Evolutionary conservation across 2,888 invertebrate species (phyloP).

Genomic region (Acutogordius australiensis): DNA sequence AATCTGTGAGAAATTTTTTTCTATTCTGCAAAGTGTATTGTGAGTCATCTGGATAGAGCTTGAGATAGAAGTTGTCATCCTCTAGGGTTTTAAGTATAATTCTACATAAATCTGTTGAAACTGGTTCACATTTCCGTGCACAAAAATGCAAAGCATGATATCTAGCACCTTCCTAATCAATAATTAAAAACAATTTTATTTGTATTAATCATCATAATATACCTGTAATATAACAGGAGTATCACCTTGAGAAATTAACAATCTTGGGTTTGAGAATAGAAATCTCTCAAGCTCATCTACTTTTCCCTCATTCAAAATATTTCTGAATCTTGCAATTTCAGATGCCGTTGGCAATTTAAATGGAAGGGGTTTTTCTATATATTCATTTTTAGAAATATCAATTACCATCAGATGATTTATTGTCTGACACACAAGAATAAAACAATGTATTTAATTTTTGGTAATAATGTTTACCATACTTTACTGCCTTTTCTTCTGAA

Average conservation of each 20-base stretch:
- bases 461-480: background rate
- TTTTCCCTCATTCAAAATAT: background rate
- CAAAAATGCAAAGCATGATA: conserved; percentile 6
- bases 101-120: background rate
- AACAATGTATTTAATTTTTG: background rate
- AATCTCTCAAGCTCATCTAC: background rate
- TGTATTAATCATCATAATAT: too few relatives aligned
- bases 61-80: background rate
- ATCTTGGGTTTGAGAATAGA: background rate
- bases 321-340: background rate
- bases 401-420: background rate
- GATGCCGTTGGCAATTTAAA: background rate
- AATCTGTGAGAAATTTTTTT: background rate
- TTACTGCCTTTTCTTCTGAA: background rate
- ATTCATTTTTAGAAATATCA: background rate
- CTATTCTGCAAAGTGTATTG: background rate
- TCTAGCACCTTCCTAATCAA: conserved; percentile 7
- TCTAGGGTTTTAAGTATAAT: background rate
- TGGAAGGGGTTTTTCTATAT: background rate
- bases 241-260: background rate
- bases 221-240: conserved; percentile 9
- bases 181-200: too few relatives aligned
- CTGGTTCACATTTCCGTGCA: background rate
- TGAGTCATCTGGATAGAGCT: background rate
- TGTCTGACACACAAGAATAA: background rate